Conservation (phyloP, 2,113 vertebrate genomes). For the Trematocara nigrifrons region DNA sequence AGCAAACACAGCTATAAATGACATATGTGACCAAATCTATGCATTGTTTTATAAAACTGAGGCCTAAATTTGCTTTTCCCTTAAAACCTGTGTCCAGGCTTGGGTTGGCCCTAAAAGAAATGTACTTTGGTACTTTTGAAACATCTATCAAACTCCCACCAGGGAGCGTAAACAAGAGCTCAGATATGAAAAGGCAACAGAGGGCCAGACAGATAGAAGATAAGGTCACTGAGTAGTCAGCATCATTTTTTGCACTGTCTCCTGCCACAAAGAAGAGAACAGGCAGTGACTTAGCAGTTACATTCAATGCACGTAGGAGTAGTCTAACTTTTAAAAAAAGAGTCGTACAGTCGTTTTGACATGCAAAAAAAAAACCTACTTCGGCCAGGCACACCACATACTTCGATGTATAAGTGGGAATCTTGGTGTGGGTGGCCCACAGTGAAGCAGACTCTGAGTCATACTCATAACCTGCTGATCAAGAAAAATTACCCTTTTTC, state of each 20-base stretch:
- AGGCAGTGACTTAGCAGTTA: not conserved
- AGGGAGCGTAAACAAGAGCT: not conserved
- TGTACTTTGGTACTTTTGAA: not conserved
- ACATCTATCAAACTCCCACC: not conserved
- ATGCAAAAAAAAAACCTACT: not conserved
- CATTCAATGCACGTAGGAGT: not conserved
- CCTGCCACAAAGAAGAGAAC: not conserved
- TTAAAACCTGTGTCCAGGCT: not conserved
- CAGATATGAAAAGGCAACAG: not conserved
- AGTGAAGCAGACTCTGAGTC: conserved; percentile 14
- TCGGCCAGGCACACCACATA: not conserved
- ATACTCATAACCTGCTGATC: not conserved
- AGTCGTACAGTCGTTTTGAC: not conserved
- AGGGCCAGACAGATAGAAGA: not conserved
- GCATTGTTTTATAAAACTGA: not conserved
- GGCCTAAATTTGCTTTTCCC: not conserved
- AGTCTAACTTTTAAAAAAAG: not conserved
- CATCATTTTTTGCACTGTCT: conserved; percentile 24
- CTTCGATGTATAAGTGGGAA: not conserved
- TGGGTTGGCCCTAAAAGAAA: not conserved
- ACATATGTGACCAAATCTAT: not conserved
- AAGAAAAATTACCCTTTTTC: not conserved
- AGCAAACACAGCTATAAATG: not conserved
- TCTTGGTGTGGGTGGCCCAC: not conserved
- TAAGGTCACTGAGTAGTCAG: conserved; percentile 30